Conservation (phyloP, 2,113 vertebrate species). For the Lucifuga dentata region DNA sequence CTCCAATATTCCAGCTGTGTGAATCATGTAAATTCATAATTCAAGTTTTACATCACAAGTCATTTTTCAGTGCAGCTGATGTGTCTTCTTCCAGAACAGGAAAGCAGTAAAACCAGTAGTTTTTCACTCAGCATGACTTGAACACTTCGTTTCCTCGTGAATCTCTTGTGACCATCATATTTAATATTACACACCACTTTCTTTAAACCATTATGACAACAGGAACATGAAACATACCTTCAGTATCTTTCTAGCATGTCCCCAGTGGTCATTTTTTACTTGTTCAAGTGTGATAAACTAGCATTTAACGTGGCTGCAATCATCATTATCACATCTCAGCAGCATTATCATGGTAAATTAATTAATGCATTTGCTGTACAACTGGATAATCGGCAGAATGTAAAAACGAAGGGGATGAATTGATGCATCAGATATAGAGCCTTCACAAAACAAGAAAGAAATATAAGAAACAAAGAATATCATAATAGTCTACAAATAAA, state of each 20-base stretch:
- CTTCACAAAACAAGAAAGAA: background rate
- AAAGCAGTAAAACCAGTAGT: constrained; percentile 13
- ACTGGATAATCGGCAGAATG: too few species aligned
- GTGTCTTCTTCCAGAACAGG: constrained; percentile 30
- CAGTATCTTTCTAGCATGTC: constrained; percentile 21
- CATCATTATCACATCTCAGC: constrained; percentile 16
- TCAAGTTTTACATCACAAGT: constrained; percentile 42
- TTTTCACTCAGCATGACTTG: constrained; percentile 3
- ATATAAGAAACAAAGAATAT: too few species aligned
- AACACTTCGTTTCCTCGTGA: constrained; percentile 25
- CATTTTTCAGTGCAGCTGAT: constrained; percentile 39
- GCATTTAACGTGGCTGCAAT: constrained; percentile 12
- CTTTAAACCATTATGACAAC: constrained; percentile 15
- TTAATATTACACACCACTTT: background rate
- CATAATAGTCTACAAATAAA: background rate
- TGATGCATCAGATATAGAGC: too few species aligned
- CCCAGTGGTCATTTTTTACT: constrained; percentile 6
- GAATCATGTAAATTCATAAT: constrained; percentile 48
- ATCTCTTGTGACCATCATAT: constrained; percentile 20
- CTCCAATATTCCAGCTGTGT: constrained; percentile 39
- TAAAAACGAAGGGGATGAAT: too few species aligned
- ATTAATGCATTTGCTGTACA: background rate
- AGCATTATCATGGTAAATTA: background rate
- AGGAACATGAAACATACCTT: constrained; percentile 35
- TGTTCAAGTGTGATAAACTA: constrained; percentile 7